Evolutionary conservation across 1,140 invertebrate genomes (phyloP).

Genomic region (Luehdorfia chinensis): DNA sequence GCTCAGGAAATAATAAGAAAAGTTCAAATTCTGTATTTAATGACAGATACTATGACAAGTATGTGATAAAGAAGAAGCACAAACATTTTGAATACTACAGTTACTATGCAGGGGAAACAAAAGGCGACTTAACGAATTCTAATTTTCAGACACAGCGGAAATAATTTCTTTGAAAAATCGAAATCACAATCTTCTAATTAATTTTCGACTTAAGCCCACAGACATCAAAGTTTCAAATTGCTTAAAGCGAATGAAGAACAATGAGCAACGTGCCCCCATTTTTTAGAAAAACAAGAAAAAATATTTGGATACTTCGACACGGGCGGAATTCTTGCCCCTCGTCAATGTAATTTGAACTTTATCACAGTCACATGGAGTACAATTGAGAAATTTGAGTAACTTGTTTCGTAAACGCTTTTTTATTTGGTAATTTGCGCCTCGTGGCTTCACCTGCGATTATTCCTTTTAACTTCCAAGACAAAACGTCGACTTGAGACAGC

Average conservation of each 20-base stretch:
- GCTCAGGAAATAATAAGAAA: no score
- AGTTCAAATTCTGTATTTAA: no score
- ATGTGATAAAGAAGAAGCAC: no score
- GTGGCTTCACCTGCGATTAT: conserved; percentile 18
- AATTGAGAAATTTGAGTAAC: background rate
- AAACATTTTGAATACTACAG: background rate
- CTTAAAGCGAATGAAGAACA: conserved; percentile 17
- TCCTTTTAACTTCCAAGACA: conserved; percentile 18
- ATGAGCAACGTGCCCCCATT: conserved; percentile 26
- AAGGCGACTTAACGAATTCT: conserved; percentile 18
- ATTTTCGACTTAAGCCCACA: background rate
- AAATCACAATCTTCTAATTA: background rate
- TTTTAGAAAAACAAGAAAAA: conserved; percentile 22
- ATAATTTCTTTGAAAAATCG: conserved; percentile 19
- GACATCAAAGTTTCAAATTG: conserved; percentile 8
- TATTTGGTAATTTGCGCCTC: conserved; percentile 19
- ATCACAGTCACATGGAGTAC: background rate
- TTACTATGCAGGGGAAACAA: conserved; percentile 11
- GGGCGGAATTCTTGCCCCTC: conserved; percentile 10
- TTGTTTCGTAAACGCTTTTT: conserved; percentile 12
- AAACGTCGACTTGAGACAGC: conserved; percentile 17
- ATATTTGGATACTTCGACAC: conserved; percentile 28
- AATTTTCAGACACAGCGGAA: conserved; percentile 18
- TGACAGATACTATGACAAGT: no score
- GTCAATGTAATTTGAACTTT: conserved; percentile 10